phyloP scores from a whole-genome alignment of 2,113 vertebrate species.

The Saccopteryx bilineata region DNA sequence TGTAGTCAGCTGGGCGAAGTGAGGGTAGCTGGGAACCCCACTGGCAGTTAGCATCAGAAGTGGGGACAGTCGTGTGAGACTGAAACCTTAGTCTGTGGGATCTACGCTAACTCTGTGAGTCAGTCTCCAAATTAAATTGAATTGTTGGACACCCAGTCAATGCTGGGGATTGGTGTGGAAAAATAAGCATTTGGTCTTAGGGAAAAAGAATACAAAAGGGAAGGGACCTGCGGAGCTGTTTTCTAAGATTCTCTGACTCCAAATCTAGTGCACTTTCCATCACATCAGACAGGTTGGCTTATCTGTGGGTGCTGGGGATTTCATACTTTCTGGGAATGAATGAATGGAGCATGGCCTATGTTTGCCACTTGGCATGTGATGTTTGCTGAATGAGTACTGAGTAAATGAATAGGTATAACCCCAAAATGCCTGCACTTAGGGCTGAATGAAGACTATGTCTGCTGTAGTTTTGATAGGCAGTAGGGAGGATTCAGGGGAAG shows the following conservation, averaged over 20 bases:
- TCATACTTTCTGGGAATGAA: not conserved
- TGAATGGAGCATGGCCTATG: not conserved
- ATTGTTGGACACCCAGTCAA: not conserved
- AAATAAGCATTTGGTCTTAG: slow-evolving; percentile 7
- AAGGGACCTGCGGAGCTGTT: not conserved
- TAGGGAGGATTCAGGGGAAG: not conserved
- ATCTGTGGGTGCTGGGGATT: not conserved
- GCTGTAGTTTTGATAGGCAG: not conserved
- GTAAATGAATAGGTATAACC: not conserved
- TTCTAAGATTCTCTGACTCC: not conserved
- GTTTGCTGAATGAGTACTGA: not conserved
- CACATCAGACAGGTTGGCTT: not conserved
- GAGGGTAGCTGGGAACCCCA: not conserved
- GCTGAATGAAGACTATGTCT: not conserved
- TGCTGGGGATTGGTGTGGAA: not conserved
- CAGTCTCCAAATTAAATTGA: not conserved
- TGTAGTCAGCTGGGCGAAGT: not conserved
- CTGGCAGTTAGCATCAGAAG: not conserved
- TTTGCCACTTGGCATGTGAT: not conserved
- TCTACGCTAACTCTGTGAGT: not conserved
- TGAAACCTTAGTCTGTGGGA: not conserved
- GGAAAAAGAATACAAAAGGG: not conserved
- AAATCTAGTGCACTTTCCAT: not conserved
- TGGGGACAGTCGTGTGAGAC: not conserved
- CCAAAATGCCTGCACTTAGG: not conserved